Evolutionary conservation across 2,888 invertebrate genomes (phyloP), one percentile per base, ranked within the genome.

Genomic region (Furcula furcula): DNA sequence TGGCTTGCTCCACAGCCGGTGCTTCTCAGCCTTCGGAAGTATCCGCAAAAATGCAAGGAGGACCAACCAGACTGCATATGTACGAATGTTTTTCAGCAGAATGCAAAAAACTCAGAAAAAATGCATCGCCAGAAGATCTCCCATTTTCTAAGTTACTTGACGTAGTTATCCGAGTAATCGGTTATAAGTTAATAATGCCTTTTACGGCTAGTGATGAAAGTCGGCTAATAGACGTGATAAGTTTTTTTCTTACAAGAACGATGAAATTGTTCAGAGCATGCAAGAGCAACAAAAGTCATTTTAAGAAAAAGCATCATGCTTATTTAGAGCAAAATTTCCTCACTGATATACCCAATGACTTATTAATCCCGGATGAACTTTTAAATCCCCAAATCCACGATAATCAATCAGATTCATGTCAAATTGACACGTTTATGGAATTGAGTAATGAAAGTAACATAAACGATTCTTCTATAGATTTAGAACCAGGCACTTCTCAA

Each of bases 1-100:
- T 36, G 29, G 38, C 40, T 19, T 3, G 42, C 39, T 34, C 44
- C 34, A 29, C 25, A 40, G 20, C 35, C 27, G 29, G 15, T 11
- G 7, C 21, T 11, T 11, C 7, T 15, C 33, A 21, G 14, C 9
- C 33, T 33, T 15, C 27, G 27, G 21, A 10, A 11, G 33, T 21
- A 15, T 10, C 15, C 21, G 27, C 31, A 23, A 16, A 16, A 18
- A 6, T 12, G 18, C 31, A 18, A 31, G 31, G 23, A 23, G 31
- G n/a, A n/a, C n/a, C n/a, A n/a, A n/a, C n/a, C n/a, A 19, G 7
- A 6, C 7, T 4, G 14, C 13, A 7, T 13, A 21, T 30, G 16
- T 21, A 13, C 9, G 20, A 30, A 30, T 12, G 12, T 7, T 21
- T 12, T 20, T 5, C 6, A 4, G 13, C 7, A 30, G 21, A 20